Evolutionary conservation across 2,888 invertebrate genomes (phyloP).

Genomic region (Piscicola geometra): DNA sequence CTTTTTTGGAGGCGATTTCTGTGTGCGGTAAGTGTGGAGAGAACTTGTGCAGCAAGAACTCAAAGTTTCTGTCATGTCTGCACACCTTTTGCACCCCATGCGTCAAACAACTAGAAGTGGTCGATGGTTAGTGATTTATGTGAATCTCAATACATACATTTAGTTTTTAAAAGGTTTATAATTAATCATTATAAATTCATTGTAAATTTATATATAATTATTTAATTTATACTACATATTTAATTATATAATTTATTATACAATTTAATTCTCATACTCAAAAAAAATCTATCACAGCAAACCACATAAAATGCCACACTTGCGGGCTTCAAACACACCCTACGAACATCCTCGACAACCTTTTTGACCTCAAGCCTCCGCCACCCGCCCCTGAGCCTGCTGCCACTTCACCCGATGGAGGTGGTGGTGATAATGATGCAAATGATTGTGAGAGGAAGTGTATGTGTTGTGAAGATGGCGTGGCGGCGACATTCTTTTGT

Average conservation of each 20-base stretch:
- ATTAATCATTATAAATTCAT: not conserved
- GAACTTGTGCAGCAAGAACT: slow-evolving; percentile 55
- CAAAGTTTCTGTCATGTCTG: slow-evolving; percentile 79
- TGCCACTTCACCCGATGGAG: not conserved
- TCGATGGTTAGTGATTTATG: slow-evolving; percentile 32
- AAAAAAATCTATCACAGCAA: slow-evolving; percentile 28
- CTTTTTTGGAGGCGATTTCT: slow-evolving; percentile 29
- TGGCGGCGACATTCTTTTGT: slow-evolving; percentile 75
- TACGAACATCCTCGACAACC: slow-evolving; percentile 75
- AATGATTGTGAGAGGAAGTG: slow-evolving; percentile 61
- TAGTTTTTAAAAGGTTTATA: not conserved
- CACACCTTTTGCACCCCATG: slow-evolving; percentile 78
- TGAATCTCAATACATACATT: not conserved
- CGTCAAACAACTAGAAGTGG: slow-evolving; percentile 54
- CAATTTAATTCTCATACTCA: not conserved
- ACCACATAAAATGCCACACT: slow-evolving; percentile 63
- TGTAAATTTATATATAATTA: not conserved
- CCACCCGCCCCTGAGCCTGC: slow-evolving; percentile 13
- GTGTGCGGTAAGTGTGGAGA: slow-evolving; percentile 43
- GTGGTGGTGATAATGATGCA: slow-evolving; percentile 53
- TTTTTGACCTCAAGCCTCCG: slow-evolving; percentile 60
- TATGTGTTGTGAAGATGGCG: slow-evolving; percentile 80
- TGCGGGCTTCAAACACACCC: slow-evolving; percentile 71
- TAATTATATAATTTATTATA: slow-evolving; percentile 4
- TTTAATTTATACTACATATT: not conserved